Evolutionary conservation across 1,140 invertebrate genomes (phyloP), one percentile per base, ranked within the genome.

Genomic region (Plectus sambesii): DNA sequence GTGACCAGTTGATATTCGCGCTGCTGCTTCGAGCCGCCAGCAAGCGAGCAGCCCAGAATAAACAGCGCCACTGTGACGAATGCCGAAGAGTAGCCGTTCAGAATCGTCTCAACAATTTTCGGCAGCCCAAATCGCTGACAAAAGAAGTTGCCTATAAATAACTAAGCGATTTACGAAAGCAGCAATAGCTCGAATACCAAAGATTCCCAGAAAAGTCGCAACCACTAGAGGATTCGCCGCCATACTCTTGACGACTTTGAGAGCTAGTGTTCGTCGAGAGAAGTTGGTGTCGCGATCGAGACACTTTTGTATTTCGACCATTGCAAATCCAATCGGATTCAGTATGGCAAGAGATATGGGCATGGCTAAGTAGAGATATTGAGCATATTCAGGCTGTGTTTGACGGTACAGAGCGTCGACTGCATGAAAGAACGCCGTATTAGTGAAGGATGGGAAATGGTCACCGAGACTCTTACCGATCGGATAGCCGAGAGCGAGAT

Each of bases 401-500:
- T 74, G 66, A 3, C 59, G 49, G 63, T 79, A 80, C 24, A 80
- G 59, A 5, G 77, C 75, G 36, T 66, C 58, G 26, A 79, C 73
- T 73, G 70, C 20, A 65, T 64, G 47, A 30, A 49, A 61, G 55
- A 39, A 52, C 40, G 27, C 42, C 15, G 19, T 48, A 25, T 33
- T 45, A 40, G 24, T 12, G 25, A 30, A 43, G 6, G 38, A 48
- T 36, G 17, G 6, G 25, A 45, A 8, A 8, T 44, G 24, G 9
- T 50, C 12, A 4, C 15, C 17, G 19, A 20, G 20, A 5, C 12
- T 76, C 79, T 81, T 77, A 89, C 86, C 80, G 63, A 94, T 90
- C 2, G 90, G 89, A 74, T 85, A 92, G 49, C 89, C 89, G 58
- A 97, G 79, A 39, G 90, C 90, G 77, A 96, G 94, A 72, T 97